Percentiles rank a stretch among this genome's conserved stretches.
Evolutionary conservation across 2,888 invertebrate genomes (phyloP).

Genomic region (Oxystoma pomonae): DNA sequence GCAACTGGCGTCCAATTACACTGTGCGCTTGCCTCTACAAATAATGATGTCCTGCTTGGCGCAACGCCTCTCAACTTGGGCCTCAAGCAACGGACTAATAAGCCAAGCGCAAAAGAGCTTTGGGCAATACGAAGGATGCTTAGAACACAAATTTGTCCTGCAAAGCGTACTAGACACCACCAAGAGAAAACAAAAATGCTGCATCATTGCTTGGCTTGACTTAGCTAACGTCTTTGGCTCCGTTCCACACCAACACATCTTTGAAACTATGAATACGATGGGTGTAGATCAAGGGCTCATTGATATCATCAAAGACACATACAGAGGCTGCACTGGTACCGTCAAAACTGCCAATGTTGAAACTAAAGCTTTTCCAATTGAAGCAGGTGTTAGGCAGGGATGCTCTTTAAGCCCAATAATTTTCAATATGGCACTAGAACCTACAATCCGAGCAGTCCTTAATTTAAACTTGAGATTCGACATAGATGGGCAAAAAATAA

Average conservation of each 20-base stretch:
- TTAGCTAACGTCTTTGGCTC: conserved; percentile 42
- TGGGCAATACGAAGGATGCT: conserved; percentile 36
- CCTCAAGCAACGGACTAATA: no score
- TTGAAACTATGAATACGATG: conserved; percentile 2
- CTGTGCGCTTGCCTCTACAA: no score
- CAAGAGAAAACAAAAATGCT: conserved; percentile 5
- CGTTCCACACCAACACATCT: conserved; percentile 35
- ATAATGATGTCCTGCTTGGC: no score
- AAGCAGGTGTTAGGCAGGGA: conserved; percentile 39
- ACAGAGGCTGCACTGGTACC: conserved; percentile 12
- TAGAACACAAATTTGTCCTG: conserved; percentile 41
- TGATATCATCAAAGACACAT: conserved; percentile 19
- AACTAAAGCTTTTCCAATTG: conserved; percentile 8
- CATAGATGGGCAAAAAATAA: not conserved
- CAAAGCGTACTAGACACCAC: conserved; percentile 33
- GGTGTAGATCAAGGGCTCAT: conserved; percentile 1
- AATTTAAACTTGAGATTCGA: not conserved
- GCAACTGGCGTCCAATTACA: no score
- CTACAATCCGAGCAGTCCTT: conserved; percentile 13
- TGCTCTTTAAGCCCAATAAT: conserved; percentile 37
- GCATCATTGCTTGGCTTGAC: conserved; percentile 40
- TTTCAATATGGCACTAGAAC: conserved; percentile 35
- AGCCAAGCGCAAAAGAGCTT: conserved; percentile 40
- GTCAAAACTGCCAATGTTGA: conserved; percentile 6
- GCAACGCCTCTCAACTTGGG: no score